Evolutionary conservation across 2,113 vertebrate genomes (phyloP), one percentile per base, ranked within the genome.

Genomic region (Merops nubicus): DNA sequence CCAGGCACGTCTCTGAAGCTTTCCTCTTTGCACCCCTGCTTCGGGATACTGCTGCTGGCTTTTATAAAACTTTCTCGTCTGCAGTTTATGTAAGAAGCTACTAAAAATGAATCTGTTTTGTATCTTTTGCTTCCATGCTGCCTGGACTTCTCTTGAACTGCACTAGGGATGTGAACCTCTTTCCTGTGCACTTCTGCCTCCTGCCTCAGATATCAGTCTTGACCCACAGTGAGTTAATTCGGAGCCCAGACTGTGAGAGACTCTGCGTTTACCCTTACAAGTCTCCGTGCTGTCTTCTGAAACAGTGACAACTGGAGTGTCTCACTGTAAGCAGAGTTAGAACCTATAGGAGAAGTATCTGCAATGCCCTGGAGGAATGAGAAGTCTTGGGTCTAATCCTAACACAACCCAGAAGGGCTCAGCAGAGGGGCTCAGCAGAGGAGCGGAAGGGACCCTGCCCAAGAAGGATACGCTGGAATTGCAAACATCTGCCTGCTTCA

Each of bases 101-200:
- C 82, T 92, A 40, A 68, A 63, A 95, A 72, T 79, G n/a, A 89
- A 81, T 69, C 28, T 60, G 20, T 84, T 79, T 76, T 3, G 0
- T 82, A 31, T 76, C 23, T 85, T 57, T 85, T 90, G 40, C 72
- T 93, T 95, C 85, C 67, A 63, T 59, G 75, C 75, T 92, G 63
- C 63, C n/a, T 88, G 51, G 57, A 65, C 54, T 91, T 72, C 69
- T 74, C 48, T 85, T 82, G 62, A 94, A 72, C 78, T 68, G 62
- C 57, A 38, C 11, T n/a, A 74, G 43, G 47, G 12, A 60, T 36
- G 28, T 60, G 67, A 90, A 36, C 15, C 36, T 84, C 63, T 91
- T 56, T 81, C 56, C n/a, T 4, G 0, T 73, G 40, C 22, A 48
- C 62, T 25, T 85, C 74, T 88, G 65, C 75, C 40, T 85, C 62